phyloP scores from a whole-genome alignment of 2,888 invertebrate species.

The Bombylius major region DNA sequence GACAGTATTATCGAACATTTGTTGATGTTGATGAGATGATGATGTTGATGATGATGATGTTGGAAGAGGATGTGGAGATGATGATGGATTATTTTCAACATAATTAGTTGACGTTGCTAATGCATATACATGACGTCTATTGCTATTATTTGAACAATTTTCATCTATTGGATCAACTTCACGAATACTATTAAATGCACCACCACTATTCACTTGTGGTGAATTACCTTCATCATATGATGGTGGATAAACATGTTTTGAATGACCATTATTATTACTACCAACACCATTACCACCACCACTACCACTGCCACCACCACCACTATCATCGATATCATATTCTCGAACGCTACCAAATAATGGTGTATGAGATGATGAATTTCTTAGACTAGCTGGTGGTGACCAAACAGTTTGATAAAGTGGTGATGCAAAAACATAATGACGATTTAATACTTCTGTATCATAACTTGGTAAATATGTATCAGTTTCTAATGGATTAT shows the following conservation, averaged over 20 bases:
- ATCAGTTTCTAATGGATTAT: conserved; percentile 36
- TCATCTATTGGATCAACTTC: conserved; percentile 31
- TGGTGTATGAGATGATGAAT: conserved; percentile 32
- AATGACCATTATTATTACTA: no score
- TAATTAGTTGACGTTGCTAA: conserved; percentile 27
- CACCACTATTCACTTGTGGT: conserved; percentile 20
- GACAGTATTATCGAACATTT: background rate
- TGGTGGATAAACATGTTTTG: conserved; percentile 34
- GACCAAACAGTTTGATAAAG: conserved; percentile 37
- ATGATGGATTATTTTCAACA: conserved; percentile 19
- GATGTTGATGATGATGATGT: background rate
- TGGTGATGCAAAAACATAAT: conserved; percentile 36
- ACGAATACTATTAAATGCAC: conserved; percentile 34
- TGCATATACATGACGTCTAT: conserved; percentile 30
- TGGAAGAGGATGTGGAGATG: background rate
- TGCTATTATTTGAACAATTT: conserved; percentile 5
- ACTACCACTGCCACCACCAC: background rate
- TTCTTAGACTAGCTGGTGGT: conserved; percentile 33
- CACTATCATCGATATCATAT: conserved; percentile 27
- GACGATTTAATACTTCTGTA: conserved; percentile 33
- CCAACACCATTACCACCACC: no score
- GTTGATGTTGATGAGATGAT: background rate
- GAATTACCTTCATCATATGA: conserved; percentile 28
- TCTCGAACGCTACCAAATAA: conserved; percentile 34
- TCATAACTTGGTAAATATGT: conserved; percentile 37